Percentiles rank a stretch among this genome's conserved stretches.
Conservation (phyloP, 2,888 invertebrate species). For the Pinctada fucata region DNA sequence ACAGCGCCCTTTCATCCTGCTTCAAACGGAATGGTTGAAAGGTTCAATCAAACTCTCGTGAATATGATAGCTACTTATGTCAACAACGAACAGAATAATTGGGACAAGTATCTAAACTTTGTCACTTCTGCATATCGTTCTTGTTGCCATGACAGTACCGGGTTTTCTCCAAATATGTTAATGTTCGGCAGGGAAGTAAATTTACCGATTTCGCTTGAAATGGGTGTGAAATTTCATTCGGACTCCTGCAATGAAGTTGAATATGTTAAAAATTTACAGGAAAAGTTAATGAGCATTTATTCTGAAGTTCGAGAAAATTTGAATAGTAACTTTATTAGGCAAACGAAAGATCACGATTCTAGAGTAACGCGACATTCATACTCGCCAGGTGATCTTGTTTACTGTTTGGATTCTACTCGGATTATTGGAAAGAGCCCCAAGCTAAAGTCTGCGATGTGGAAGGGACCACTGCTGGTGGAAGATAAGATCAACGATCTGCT, state of each 20-base stretch:
- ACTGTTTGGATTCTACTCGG: slow-evolving; percentile 13
- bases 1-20: slow-evolving; percentile 4
- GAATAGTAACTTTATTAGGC: slow-evolving; percentile 8
- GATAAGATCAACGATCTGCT: slow-evolving; percentile 29
- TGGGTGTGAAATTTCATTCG: neutral
- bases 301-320: slow-evolving; percentile 12
- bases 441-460: slow-evolving; percentile 21
- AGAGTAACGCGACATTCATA: slow-evolving; percentile 5
- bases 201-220: slow-evolving; percentile 1
- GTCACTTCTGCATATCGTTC: slow-evolving; percentile 27
- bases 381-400: slow-evolving; percentile 21
- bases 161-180: slow-evolving; percentile 27
- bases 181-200: slow-evolving; percentile 32
- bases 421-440: slow-evolving; percentile 26
- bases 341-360: slow-evolving; percentile 30
- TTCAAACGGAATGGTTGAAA: slow-evolving; percentile 18
- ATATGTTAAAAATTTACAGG: slow-evolving; percentile 24
- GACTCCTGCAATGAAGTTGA: neutral
- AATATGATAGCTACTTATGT: slow-evolving; percentile 22
- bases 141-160: slow-evolving; percentile 25
- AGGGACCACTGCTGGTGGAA: slow-evolving; percentile 21
- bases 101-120: slow-evolving; percentile 19
- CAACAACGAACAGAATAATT: slow-evolving; percentile 17
- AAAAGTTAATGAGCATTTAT: slow-evolving; percentile 17
- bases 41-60: slow-evolving; percentile 26